These are phyloP conservation scores for Fistularia commersonii DNA, from an alignment of 2,797 vertebrate species.

Conservation along the genomic window DNA sequence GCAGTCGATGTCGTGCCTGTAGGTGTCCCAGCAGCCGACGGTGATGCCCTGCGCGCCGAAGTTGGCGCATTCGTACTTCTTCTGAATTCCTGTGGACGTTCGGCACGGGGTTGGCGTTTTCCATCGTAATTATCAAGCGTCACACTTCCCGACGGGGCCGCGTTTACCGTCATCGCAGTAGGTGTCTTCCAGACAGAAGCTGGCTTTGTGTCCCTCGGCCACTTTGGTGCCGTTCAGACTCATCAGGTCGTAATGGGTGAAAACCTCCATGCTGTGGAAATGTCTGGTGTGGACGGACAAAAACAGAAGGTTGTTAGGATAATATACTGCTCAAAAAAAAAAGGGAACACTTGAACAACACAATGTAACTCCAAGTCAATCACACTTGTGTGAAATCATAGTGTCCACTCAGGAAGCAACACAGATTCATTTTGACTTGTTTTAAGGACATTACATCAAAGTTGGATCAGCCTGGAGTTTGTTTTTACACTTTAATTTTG, in stretches of 20 bases:
- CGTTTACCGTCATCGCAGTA: slow-evolving; percentile 87
- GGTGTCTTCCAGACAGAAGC: slow-evolving; percentile 94
- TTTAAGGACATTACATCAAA: too few species aligned
- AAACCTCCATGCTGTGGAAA: slow-evolving; percentile 97
- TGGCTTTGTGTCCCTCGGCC: slow-evolving; percentile 96
- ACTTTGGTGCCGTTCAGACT: slow-evolving; percentile 90
- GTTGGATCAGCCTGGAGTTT: too few species aligned
- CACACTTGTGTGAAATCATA: too few species aligned
- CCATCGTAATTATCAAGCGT: too few species aligned
- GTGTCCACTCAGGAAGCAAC: too few species aligned
- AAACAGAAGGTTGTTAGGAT: not conserved
- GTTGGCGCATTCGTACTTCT: slow-evolving; percentile 89
- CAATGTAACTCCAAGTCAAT: too few species aligned
- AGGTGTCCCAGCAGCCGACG: slow-evolving; percentile 92
- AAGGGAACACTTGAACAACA: too few species aligned
- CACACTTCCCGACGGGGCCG: too few species aligned
- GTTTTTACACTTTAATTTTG: too few species aligned
- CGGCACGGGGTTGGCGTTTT: slow-evolving; percentile 1
- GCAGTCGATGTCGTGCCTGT: slow-evolving; percentile 96
- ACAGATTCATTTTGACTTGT: too few species aligned
- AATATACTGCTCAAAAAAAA: too few species aligned
- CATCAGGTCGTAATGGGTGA: slow-evolving; percentile 92
- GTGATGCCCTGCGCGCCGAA: slow-evolving; percentile 94
- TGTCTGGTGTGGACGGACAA: slow-evolving; percentile 73
- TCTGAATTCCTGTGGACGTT: slow-evolving; percentile 71